A percentile compares a stretch with the other conserved stretches of the same genome.
Conservation (phyloP, 2,797 vertebrate genomes). For the Enteromius viviparus region DNA sequence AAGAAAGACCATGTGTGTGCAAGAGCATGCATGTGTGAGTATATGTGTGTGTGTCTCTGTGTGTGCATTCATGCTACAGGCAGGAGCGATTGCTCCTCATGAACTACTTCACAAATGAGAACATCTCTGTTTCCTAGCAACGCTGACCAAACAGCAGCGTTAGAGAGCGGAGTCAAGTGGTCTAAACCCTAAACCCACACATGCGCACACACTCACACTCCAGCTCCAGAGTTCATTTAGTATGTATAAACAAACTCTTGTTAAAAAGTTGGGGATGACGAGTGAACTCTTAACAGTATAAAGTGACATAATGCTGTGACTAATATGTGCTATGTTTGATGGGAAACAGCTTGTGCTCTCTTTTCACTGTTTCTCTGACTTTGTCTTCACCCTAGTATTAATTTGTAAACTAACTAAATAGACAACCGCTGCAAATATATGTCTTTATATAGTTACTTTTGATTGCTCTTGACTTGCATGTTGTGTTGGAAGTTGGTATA, state of each 20-base stretch:
- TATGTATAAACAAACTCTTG: slow-evolving; percentile 44
- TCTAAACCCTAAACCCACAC: slow-evolving; percentile 65
- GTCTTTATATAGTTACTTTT: neutral
- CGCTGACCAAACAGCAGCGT: slow-evolving; percentile 79
- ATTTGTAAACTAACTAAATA: neutral
- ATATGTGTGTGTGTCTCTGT: slow-evolving; percentile 30
- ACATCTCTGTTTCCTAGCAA: slow-evolving; percentile 80
- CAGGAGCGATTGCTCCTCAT: slow-evolving; percentile 78
- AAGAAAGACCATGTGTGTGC: slow-evolving; percentile 38
- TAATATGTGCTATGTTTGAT: slow-evolving; percentile 13
- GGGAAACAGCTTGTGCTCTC: neutral
- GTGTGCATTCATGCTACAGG: slow-evolving; percentile 70
- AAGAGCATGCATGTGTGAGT: slow-evolving; percentile 25
- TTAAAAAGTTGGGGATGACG: slow-evolving; percentile 33
- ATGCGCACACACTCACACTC: slow-evolving; percentile 18
- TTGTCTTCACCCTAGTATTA: neutral
- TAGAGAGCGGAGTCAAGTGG: slow-evolving; percentile 78
- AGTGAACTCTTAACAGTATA: slow-evolving; percentile 21
- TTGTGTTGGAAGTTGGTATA: neutral
- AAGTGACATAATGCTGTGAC: slow-evolving; percentile 30
- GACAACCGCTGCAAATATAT: neutral
- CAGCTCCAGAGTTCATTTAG: slow-evolving; percentile 9
- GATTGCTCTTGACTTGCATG: neutral
- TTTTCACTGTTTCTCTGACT: neutral
- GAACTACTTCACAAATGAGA: slow-evolving; percentile 77